Percentiles rank a stretch among this genome's conserved stretches.
These are phyloP conservation scores for Drosophila teissieri DNA, from an alignment of 1,140 invertebrate genomes.

Conservation along the genomic window DNA sequence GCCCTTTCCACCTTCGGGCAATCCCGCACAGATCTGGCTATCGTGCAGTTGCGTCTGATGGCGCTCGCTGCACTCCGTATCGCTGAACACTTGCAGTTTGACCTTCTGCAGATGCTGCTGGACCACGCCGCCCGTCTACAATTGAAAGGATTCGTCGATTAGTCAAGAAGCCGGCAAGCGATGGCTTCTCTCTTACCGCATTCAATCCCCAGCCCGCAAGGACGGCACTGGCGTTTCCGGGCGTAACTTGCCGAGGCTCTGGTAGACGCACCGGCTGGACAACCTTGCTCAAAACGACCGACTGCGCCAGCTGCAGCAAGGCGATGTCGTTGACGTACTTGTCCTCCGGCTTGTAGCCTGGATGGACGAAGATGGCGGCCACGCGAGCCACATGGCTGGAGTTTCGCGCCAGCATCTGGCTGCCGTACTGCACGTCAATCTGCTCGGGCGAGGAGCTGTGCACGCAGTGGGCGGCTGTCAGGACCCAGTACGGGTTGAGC, in stretches of 20 bases:
- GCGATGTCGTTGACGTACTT: conserved; percentile 74
- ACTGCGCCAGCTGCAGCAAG: conserved; percentile 49
- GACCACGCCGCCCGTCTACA: conserved; percentile 76
- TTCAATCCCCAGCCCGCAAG: conserved; percentile 80
- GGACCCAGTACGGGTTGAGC: conserved; percentile 68
- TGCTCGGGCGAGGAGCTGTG: conserved; percentile 21
- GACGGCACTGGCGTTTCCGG: conserved; percentile 37
- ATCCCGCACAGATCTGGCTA: conserved; percentile 83
- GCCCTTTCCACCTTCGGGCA: conserved; percentile 82
- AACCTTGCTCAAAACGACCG: conserved; percentile 16
- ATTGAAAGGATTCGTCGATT: background rate
- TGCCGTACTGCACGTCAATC: conserved; percentile 70
- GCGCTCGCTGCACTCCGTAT: conserved; percentile 70
- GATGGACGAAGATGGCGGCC: conserved; percentile 64
- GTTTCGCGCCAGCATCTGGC: conserved; percentile 48
- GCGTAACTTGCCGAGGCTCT: conserved; percentile 32
- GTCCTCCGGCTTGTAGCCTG: conserved; percentile 65
- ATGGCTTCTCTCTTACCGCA: conserved; percentile 28
- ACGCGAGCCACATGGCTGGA: conserved; percentile 55
- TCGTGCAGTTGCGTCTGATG: conserved; percentile 67
- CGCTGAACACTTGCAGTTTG: conserved; percentile 72
- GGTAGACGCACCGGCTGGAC: conserved; percentile 69
- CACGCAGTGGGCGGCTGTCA: conserved; percentile 80
- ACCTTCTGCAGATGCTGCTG: conserved; percentile 81
- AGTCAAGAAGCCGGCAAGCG: background rate